Conservation (phyloP, 2,797 vertebrate genomes). For the Pterois miles region DNA sequence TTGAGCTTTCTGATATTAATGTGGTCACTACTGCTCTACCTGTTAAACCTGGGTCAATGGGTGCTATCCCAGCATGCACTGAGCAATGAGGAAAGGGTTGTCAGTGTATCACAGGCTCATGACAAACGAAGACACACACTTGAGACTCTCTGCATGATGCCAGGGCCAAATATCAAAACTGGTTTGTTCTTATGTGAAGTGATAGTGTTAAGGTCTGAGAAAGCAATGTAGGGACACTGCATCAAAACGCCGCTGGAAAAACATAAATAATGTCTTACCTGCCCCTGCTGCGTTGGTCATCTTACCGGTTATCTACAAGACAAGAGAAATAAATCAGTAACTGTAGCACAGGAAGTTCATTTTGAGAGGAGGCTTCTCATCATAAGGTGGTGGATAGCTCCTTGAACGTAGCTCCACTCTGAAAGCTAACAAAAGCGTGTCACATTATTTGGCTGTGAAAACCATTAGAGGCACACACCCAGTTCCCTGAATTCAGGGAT, state of each 20-base stretch:
- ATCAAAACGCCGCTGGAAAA: neutral
- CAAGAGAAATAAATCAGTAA: conserved; percentile 43
- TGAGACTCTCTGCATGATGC: neutral
- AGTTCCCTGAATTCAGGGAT: conserved; percentile 6
- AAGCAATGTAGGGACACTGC: neutral
- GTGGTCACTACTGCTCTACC: neutral
- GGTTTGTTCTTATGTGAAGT: neutral
- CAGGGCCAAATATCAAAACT: neutral
- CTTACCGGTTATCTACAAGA: conserved; percentile 78
- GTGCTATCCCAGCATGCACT: conserved; percentile 30
- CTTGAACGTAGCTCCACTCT: neutral
- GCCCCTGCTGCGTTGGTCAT: conserved; percentile 69
- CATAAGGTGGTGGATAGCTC: too few species aligned
- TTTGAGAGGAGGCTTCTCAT: neutral
- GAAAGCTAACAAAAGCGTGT: neutral
- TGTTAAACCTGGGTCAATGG: neutral
- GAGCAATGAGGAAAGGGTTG: neutral
- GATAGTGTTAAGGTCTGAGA: neutral
- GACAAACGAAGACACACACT: neutral
- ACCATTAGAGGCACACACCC: conserved; percentile 9
- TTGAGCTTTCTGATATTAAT: neutral
- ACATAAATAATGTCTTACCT: conserved; percentile 73
- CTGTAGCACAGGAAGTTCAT: neutral
- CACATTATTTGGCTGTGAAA: conserved; percentile 22
- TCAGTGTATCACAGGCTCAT: neutral